Conservation (phyloP, 2,888 invertebrate species). For the Clusia tigrina region DNA sequence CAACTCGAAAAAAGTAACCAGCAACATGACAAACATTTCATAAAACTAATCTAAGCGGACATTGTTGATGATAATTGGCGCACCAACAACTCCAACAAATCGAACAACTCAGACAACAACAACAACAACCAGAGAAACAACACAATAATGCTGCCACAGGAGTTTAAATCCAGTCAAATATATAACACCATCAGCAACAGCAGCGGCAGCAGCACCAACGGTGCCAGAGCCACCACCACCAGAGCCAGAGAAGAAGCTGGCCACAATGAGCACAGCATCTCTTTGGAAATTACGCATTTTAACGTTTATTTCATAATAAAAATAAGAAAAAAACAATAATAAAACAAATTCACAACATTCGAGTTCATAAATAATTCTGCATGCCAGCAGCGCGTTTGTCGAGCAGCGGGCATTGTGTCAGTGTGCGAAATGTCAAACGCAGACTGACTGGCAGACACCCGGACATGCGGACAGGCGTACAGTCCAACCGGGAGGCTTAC, state of each 20-base stretch:
- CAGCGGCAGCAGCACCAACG: background rate
- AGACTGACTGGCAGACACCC: background rate
- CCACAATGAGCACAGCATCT: background rate
- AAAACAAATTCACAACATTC: background rate
- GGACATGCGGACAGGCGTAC: background rate
- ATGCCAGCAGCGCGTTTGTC: background rate
- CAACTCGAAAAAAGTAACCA: background rate
- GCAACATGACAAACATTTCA: background rate
- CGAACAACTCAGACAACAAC: background rate
- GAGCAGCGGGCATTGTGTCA: background rate
- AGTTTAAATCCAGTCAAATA: no score
- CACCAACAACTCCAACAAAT: background rate
- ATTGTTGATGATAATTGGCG: slow-evolving; percentile 6
- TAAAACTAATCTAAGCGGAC: slow-evolving; percentile 1
- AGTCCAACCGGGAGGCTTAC: background rate
- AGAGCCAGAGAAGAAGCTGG: background rate
- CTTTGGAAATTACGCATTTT: background rate
- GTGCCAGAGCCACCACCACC: background rate
- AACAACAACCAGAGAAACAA: background rate
- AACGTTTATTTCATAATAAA: background rate
- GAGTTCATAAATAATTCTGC: background rate
- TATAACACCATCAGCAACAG: background rate
- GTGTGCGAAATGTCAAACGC: background rate
- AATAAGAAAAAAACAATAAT: background rate
- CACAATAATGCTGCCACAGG: no score